Conservation (phyloP, 1,140 invertebrate genomes). For the Drosophila prosaltans region DNA sequence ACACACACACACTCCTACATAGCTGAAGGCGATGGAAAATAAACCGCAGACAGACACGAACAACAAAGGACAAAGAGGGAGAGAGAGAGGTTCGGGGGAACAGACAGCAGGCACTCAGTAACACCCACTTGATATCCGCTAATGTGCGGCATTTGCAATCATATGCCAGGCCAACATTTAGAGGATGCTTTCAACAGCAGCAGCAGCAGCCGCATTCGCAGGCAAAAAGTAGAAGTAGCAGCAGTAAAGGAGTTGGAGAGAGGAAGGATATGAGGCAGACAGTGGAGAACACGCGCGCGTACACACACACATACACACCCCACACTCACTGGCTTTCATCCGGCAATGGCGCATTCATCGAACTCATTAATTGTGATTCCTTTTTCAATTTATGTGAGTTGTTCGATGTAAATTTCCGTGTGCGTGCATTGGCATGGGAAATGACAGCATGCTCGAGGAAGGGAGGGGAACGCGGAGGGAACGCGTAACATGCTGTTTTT, state of each 20-base stretch:
- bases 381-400: slow-evolving; percentile 74
- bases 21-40: slow-evolving; percentile 37
- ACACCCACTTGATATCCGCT: slow-evolving; percentile 81
- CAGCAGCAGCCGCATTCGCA: background rate
- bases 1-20: slow-evolving; percentile 19
- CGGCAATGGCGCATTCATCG: slow-evolving; percentile 70
- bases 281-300: slow-evolving; percentile 16
- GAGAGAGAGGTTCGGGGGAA: background rate
- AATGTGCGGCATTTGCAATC: slow-evolving; percentile 81
- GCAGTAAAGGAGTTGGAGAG: background rate
- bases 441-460: slow-evolving; percentile 7
- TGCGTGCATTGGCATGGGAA: slow-evolving; percentile 37
- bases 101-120: slow-evolving; percentile 60
- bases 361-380: slow-evolving; percentile 81
- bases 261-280: slow-evolving; percentile 48
- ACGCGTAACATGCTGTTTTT: background rate
- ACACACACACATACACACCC: slow-evolving; percentile 22
- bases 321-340: slow-evolving; percentile 26
- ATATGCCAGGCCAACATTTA: slow-evolving; percentile 58
- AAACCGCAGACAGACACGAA: slow-evolving; percentile 52
- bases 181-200: slow-evolving; percentile 21
- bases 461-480: no score
- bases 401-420: slow-evolving; percentile 57
- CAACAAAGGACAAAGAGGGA: slow-evolving; percentile 18
- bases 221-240: background rate